phyloP scores from a whole-genome alignment of 2,797 vertebrate species.

The Muscicapa comitata region DNA sequence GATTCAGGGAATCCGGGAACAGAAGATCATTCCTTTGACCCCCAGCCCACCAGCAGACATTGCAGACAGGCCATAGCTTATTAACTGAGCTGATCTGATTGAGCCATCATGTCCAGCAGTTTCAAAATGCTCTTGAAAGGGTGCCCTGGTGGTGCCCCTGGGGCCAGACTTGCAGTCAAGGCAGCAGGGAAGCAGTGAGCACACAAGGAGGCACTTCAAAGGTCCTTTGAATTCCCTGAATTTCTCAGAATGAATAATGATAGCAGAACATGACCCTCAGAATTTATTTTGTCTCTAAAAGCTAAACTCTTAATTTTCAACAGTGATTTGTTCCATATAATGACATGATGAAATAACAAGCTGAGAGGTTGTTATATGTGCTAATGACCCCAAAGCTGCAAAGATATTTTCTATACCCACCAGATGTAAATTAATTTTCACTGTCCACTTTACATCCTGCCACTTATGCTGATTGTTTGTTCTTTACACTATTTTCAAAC shows the following conservation, averaged over 20 bases:
- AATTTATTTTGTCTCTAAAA: background rate
- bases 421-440: background rate
- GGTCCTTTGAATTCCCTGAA: background rate
- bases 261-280: background rate
- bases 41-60: background rate
- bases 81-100: background rate
- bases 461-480: background rate
- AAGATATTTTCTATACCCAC: background rate
- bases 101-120: background rate
- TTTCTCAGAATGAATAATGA: background rate
- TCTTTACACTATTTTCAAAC: background rate
- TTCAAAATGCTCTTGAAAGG: background rate
- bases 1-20: background rate
- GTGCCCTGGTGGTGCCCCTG: background rate
- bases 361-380: background rate
- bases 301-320: background rate
- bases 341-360: background rate
- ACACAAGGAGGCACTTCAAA: rapidly evolving
- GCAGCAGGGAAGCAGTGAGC: background rate
- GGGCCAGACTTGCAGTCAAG: background rate
- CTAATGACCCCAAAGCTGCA: background rate
- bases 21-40: background rate
- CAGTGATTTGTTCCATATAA: background rate
- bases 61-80: background rate
- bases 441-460: background rate